Base-by-base conservation (phyloP, 2,113 vertebrate genomes). In the Daboia siamensis region DNA sequence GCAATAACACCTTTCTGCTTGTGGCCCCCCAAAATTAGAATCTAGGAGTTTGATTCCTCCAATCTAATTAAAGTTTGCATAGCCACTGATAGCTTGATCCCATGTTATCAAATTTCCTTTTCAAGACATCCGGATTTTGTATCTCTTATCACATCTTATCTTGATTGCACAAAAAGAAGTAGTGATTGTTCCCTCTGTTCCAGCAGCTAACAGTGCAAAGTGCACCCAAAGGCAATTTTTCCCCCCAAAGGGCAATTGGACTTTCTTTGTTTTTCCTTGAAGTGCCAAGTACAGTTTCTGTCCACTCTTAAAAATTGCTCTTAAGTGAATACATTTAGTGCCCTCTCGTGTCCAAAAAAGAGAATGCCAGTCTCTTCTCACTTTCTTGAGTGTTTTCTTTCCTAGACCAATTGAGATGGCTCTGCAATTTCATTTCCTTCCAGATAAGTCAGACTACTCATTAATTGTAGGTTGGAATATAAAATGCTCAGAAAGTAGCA, bases 291-390 rank as follows among this genome's bases (percentile, higher is more conserved):
- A 29, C 64, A 33, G 24, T 44, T 39, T 89, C 61, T 52, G 26
- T 86, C 55, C 4, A 74, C 20, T 46, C 1, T 3, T 46, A 20
- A 54, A 39, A 69, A 69, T 21, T 8, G 51, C 11, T 88, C 48
- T 74, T 24, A 64, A 51, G 7, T 52, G 48, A 54, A n/a, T 46
- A 21, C 52, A 48, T 80, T 55, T 74, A 89, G 52, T 21, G 87
- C 91, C 91, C 87, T 92, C 91, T 92, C 15, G 91, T 84, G 91
- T 48, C 33, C 23, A 48, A 39, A 88, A 29, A 33, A 46, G 10
- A 29, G 29, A 46, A 74, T 57, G 33, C 9, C 39, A 46, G 51
- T 74, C 59, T 46, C 26, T 91, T n/a, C 85, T 21, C 56, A 57
- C 56, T 57, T 57, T 57, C 56, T 57, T 21, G 56, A 6, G 33